phyloP scores from a whole-genome alignment of 2,797 vertebrate species.

The Acrossocheilus wenchowensis region DNA sequence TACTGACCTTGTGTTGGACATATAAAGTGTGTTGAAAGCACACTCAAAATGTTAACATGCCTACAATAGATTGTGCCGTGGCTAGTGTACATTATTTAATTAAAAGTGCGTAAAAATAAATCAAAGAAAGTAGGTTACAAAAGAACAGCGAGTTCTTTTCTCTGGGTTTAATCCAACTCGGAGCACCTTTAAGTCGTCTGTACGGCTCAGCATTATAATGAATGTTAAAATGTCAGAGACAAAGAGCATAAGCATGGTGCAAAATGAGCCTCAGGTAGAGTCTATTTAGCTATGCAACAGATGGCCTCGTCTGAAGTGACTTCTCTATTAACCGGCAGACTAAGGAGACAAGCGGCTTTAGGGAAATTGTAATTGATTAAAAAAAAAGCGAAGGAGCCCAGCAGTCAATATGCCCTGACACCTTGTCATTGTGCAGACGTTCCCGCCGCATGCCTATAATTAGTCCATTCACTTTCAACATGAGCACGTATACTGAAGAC shows the following conservation, averaged over 20 bases:
- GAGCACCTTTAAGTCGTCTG: constrained; percentile 55
- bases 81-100: constrained; percentile 59
- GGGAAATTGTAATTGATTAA: constrained; percentile 55
- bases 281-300: constrained; percentile 66
- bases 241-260: constrained; percentile 51
- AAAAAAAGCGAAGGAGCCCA: constrained; percentile 31
- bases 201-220: constrained; percentile 67
- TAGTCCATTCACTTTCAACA: constrained; percentile 15
- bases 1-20: background rate
- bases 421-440: constrained; percentile 42
- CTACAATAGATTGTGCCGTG: constrained; percentile 58
- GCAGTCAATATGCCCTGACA: constrained; percentile 51
- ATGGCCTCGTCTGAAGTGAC: constrained; percentile 55
- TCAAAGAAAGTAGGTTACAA: constrained; percentile 59
- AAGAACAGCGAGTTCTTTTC: constrained; percentile 50
- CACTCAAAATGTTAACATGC: constrained; percentile 52
- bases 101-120: constrained; percentile 66
- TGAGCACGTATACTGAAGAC: background rate
- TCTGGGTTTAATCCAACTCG: constrained; percentile 64
- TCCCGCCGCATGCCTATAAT: constrained; percentile 27
- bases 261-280: constrained; percentile 49
- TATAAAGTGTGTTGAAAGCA: background rate
- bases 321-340: constrained; percentile 53
- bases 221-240: constrained; percentile 65
- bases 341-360: constrained; percentile 49